Percentiles rank a stretch among this genome's conserved stretches.
Evolutionary conservation across 1,140 invertebrate genomes (phyloP).

Genomic region (Macrotrachela quadricornifera): DNA sequence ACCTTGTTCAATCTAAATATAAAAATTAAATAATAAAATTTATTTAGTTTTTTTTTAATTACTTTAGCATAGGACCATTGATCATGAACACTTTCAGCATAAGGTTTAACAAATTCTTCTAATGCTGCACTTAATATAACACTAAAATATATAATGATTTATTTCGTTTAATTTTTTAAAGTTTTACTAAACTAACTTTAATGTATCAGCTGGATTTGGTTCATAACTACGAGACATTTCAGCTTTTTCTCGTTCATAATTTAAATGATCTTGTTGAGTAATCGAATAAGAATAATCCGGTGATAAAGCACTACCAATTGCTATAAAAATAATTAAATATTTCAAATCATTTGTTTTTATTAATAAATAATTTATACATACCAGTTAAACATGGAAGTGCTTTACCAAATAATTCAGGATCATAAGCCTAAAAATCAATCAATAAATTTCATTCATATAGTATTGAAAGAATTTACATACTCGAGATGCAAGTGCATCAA

Average conservation of each 20-base stretch:
- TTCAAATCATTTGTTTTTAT: no score
- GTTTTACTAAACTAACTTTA: conserved; percentile 24
- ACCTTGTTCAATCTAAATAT: neutral
- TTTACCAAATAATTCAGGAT: conserved; percentile 93
- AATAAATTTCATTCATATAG: neutral
- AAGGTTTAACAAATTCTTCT: conserved; percentile 74
- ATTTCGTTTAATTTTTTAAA: neutral
- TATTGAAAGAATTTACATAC: conserved; percentile 20
- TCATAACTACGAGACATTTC: conserved; percentile 41
- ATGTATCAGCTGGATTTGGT: conserved; percentile 78
- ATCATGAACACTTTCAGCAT: conserved; percentile 96
- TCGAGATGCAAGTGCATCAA: conserved; percentile 91
- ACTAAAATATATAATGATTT: conserved; percentile 28
- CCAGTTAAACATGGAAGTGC: conserved; percentile 81
- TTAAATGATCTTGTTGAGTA: conserved; percentile 33
- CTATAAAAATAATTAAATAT: neutral
- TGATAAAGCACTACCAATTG: conserved; percentile 52
- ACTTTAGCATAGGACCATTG: conserved; percentile 67
- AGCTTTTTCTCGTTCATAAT: neutral
- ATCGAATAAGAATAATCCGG: conserved; percentile 77
- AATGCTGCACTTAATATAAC: conserved; percentile 66
- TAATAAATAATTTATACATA: no score
- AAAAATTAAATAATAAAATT: neutral
- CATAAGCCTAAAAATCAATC: conserved; percentile 49
- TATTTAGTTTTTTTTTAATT: neutral